phyloP scores from a whole-genome alignment of 2,888 invertebrate genomes.

The Acronicta alni region DNA sequence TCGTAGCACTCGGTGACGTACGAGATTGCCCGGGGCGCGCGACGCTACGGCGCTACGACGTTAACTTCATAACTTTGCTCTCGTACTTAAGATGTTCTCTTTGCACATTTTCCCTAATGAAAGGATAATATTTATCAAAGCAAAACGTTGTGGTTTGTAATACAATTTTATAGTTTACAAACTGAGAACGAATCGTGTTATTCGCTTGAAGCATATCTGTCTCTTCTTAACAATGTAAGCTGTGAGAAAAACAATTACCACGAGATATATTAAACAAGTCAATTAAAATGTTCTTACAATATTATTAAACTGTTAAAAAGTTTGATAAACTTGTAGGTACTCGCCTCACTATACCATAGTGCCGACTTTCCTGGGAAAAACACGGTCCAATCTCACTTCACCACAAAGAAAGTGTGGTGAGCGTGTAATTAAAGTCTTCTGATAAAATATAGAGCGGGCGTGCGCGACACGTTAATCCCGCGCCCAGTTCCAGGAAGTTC shows the following conservation, averaged over 20 bases:
- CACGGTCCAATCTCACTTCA: background rate
- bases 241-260: background rate
- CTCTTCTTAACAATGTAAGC: background rate
- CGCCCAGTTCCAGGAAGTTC: background rate
- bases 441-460: conserved; percentile 30
- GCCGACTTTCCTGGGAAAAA: background rate
- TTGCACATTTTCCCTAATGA: conserved; percentile 16
- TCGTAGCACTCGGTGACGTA: conserved; percentile 33
- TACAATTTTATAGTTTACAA: background rate
- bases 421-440: conserved; percentile 36
- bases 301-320: too few species aligned
- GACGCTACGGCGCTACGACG: conserved; percentile 5
- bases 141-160: conserved; percentile 1
- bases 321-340: too few species aligned
- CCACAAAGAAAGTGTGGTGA: conserved; percentile 8
- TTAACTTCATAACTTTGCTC: conserved; percentile 21
- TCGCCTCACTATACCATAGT: too few species aligned
- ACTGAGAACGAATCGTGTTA: background rate
- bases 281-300: too few species aligned
- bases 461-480: conserved; percentile 18
- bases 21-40: conserved; percentile 10
- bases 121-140: conserved; percentile 10
- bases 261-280: too few species aligned
- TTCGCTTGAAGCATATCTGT: background rate
- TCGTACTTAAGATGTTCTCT: conserved; percentile 16